Conservation (phyloP, 2,113 vertebrate species). For the Ptyas mucosa region DNA sequence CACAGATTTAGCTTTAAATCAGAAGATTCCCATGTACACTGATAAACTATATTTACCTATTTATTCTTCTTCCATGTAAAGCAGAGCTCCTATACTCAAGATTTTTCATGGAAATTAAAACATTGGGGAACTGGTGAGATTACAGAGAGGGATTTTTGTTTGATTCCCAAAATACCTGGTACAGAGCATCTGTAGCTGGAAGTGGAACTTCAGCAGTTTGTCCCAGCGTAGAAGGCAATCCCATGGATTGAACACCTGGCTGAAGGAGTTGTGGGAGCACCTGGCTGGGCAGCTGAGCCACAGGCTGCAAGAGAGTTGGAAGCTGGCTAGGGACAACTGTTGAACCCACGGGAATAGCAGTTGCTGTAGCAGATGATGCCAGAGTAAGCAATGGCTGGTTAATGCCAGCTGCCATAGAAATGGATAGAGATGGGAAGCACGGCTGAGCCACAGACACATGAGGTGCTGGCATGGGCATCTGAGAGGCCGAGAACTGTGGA, state of each 20-base stretch:
- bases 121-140: conserved; percentile 20
- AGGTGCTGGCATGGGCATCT: conserved; percentile 68
- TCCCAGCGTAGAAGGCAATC: conserved; percentile 85
- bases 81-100: neutral
- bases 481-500: conserved; percentile 71
- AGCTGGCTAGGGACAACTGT: conserved; percentile 70
- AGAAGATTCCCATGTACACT: neutral
- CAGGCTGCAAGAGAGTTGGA: conserved; percentile 71
- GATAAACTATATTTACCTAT: neutral
- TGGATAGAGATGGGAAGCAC: conserved; percentile 71
- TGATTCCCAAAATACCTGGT: conserved; percentile 84
- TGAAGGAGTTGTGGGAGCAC: conserved; percentile 76
- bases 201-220: conserved; percentile 79
- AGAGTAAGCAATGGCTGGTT: conserved; percentile 71
- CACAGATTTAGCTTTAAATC: neutral
- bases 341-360: conserved; percentile 64
- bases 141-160: conserved; percentile 50
- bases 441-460: conserved; percentile 68
- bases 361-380: conserved; percentile 64
- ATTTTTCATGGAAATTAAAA: neutral
- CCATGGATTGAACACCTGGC: conserved; percentile 78
- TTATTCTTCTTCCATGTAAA: conserved; percentile 24
- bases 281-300: conserved; percentile 75
- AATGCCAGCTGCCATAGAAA: conserved; percentile 69
- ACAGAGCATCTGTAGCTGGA: conserved; percentile 79